Evolutionary conservation across 2,113 vertebrate genomes (phyloP).

Genomic region (Melierax canorus): DNA sequence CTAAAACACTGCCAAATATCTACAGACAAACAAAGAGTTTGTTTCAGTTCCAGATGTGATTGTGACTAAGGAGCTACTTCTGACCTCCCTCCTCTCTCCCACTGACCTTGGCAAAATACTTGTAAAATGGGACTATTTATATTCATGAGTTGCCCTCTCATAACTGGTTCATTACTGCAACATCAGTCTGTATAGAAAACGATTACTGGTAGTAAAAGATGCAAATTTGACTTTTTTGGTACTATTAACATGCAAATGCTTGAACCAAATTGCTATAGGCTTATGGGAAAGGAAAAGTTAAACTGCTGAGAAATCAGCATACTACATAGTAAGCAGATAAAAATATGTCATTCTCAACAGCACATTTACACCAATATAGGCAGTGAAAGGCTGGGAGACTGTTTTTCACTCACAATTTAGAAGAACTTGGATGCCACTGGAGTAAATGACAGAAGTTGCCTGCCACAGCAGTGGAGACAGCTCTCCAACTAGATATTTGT

Average conservation of each 20-base stretch:
- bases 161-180: neutral
- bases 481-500: neutral
- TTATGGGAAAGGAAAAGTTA: neutral
- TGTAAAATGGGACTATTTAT: constrained; percentile 45
- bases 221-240: neutral
- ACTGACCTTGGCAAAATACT: constrained; percentile 49
- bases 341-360: neutral
- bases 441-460: neutral
- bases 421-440: neutral
- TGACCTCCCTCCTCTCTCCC: constrained; percentile 27
- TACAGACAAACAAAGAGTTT: constrained; percentile 35
- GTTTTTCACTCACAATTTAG: neutral
- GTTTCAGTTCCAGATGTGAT: constrained; percentile 54
- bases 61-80: constrained; percentile 42
- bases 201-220: neutral
- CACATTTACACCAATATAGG: neutral
- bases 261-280: neutral
- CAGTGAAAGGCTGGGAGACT: neutral
- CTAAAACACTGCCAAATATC: constrained; percentile 12
- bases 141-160: neutral
- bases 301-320: neutral
- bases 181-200: neutral
- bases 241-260: neutral
- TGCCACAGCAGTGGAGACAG: neutral
- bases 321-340: neutral